A percentile compares a stretch with the other conserved stretches of the same genome.
Evolutionary conservation across 2,888 invertebrate species (phyloP).

Genomic region (Calameuta filiformis): DNA sequence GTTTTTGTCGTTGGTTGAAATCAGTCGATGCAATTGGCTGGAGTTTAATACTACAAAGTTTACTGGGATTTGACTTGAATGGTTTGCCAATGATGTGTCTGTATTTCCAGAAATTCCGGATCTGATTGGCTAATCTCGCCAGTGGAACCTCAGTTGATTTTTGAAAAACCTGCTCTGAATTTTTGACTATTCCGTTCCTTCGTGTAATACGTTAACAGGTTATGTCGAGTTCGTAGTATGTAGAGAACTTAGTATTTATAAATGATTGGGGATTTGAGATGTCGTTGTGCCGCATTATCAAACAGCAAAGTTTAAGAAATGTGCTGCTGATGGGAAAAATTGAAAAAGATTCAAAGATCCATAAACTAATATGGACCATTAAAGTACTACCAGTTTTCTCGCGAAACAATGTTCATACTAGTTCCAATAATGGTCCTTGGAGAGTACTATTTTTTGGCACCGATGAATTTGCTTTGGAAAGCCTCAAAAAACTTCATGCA

Average conservation of each 20-base stretch:
- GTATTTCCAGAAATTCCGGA: too few relatives aligned
- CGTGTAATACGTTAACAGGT: neutral
- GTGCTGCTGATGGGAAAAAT: neutral
- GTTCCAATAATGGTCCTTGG: slow-evolving; percentile 62
- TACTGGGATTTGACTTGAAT: too few relatives aligned
- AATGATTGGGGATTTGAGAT: neutral
- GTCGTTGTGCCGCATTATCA: neutral
- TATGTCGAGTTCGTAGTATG: neutral
- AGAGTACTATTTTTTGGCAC: slow-evolving; percentile 88
- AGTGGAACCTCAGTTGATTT: too few relatives aligned
- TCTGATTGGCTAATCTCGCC: too few relatives aligned
- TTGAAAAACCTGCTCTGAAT: too few relatives aligned
- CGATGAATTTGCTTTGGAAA: slow-evolving; percentile 83
- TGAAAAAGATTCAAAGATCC: neutral
- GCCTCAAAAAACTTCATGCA: slow-evolving; percentile 75
- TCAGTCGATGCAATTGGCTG: too few relatives aligned
- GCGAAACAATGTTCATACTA: neutral
- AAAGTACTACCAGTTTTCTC: neutral
- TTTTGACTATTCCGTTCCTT: neutral
- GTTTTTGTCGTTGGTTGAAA: too few relatives aligned
- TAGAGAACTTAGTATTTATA: neutral
- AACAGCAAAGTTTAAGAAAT: neutral
- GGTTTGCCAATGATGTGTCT: too few relatives aligned
- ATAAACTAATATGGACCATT: neutral
- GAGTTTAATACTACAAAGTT: too few relatives aligned